Conservation (phyloP, 2,888 invertebrate species). For the Drosophila anomelani region DNA sequence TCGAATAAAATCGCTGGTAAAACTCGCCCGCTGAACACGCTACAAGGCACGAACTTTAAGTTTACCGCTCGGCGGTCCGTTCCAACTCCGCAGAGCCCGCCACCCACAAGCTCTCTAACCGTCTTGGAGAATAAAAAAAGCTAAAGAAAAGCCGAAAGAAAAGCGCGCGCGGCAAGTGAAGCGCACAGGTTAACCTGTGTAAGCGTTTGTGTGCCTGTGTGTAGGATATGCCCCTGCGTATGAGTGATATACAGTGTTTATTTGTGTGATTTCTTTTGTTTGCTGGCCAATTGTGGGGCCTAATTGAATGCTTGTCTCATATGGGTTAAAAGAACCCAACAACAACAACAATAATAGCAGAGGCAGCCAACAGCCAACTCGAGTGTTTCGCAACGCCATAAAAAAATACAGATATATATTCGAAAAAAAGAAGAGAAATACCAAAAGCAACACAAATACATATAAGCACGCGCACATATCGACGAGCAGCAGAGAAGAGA, state of each 20-base stretch:
- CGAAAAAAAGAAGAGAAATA: conserved; percentile 33
- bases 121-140: neutral
- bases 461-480: conserved; percentile 20
- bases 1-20: conserved; percentile 4
- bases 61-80: conserved; percentile 39
- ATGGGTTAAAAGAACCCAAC: conserved; percentile 52
- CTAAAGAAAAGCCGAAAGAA: conserved; percentile 17
- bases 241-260: conserved; percentile 40
- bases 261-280: conserved; percentile 74
- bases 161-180: conserved; percentile 71
- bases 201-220: conserved; percentile 4
- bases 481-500: conserved; percentile 26
- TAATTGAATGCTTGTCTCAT: conserved; percentile 73
- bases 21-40: conserved; percentile 7
- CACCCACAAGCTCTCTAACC: neutral
- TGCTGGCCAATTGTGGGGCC: conserved; percentile 69
- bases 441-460: conserved; percentile 32
- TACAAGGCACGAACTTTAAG: conserved; percentile 30
- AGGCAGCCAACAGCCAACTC: conserved; percentile 21
- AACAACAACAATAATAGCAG: conserved; percentile 30
- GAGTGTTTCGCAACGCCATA: conserved; percentile 62
- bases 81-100: conserved; percentile 32
- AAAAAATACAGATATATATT: conserved; percentile 49
- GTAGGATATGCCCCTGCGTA: conserved; percentile 12
- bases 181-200: conserved; percentile 62